Evolutionary conservation across 2,888 invertebrate species (phyloP).

Genomic region (Synergus gifuensis): DNA sequence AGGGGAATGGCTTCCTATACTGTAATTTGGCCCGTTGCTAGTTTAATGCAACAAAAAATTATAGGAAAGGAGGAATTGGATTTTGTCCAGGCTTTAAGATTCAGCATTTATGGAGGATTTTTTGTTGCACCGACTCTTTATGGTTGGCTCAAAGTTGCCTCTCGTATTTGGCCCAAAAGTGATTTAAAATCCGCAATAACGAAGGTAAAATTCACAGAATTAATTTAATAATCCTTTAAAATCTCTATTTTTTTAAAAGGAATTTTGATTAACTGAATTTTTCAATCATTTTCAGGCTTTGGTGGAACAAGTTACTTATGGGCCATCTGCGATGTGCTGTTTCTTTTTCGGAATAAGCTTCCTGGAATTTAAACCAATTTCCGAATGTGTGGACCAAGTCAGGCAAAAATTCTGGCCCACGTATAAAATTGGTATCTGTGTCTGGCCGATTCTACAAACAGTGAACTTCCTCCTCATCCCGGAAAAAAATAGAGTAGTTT

Average conservation of each 20-base stretch:
- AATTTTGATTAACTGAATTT: too few species aligned
- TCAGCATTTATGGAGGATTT: slow-evolving; percentile 88
- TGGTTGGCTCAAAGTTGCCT: slow-evolving; percentile 88
- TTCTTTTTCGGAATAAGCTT: slow-evolving; percentile 89
- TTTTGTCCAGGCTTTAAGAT: slow-evolving; percentile 82
- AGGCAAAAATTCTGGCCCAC: slow-evolving; percentile 87
- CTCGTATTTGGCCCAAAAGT: slow-evolving; percentile 86
- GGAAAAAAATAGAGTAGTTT: slow-evolving; percentile 86
- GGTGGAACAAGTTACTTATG: slow-evolving; percentile 87
- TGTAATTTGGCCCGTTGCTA: slow-evolving; percentile 81
- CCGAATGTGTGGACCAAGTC: slow-evolving; percentile 84
- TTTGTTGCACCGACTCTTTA: slow-evolving; percentile 91
- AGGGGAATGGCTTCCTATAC: slow-evolving; percentile 82
- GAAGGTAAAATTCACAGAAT: slow-evolving; percentile 80
- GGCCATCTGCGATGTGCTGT: slow-evolving; percentile 87
- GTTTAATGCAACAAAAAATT: slow-evolving; percentile 80
- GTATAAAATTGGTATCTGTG: slow-evolving; percentile 84
- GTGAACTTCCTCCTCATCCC: slow-evolving; percentile 86
- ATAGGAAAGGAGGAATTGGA: slow-evolving; percentile 73
- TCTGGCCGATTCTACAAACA: slow-evolving; percentile 87
- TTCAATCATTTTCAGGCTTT: slow-evolving; percentile 80
- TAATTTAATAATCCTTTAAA: background rate
- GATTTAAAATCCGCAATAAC: slow-evolving; percentile 84
- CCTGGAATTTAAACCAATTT: slow-evolving; percentile 83
- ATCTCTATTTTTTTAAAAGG: background rate